Percentiles rank a stretch among this genome's conserved stretches.
Evolutionary conservation across 2,113 vertebrate genomes (phyloP).

Genomic region (Ophthalmolycus amberensis): DNA sequence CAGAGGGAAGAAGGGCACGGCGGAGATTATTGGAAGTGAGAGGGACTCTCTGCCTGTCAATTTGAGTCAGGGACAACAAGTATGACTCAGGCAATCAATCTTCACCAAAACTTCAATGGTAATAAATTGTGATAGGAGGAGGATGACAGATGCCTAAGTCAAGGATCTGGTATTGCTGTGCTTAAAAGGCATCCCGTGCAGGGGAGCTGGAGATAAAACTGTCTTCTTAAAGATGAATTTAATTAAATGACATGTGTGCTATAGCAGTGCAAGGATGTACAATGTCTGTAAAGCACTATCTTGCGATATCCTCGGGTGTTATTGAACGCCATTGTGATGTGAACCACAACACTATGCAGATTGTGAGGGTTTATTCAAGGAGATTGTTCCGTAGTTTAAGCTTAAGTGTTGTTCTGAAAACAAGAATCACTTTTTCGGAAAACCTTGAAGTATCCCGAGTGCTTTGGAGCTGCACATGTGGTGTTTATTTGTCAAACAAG

Average conservation of each 20-base stretch:
- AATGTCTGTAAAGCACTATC: not conserved
- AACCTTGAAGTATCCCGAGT: conserved; percentile 32
- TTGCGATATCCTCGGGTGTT: not conserved
- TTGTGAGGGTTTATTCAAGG: conserved; percentile 17
- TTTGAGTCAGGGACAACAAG: conserved; percentile 50
- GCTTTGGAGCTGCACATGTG: conserved; percentile 56
- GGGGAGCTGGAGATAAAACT: conserved; percentile 20
- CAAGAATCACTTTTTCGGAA: not conserved
- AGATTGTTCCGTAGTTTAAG: not conserved
- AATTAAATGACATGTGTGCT: conserved; percentile 50
- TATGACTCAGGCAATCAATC: conserved; percentile 45
- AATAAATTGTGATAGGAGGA: conserved; percentile 36
- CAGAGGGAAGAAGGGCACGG: conserved; percentile 15
- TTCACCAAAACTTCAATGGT: conserved; percentile 55
- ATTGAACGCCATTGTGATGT: conserved; percentile 4
- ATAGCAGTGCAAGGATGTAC: not conserved
- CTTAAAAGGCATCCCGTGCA: conserved; percentile 18
- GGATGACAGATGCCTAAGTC: conserved; percentile 19
- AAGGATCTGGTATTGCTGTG: conserved; percentile 5
- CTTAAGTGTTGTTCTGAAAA: not conserved
- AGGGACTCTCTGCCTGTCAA: conserved; percentile 27
- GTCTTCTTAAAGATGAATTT: conserved; percentile 45
- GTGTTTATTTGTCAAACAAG: conserved; percentile 57
- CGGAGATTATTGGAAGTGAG: conserved; percentile 35
- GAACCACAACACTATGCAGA: not conserved